These are phyloP conservation scores for Phaonia tiefii DNA, from an alignment of 2,888 invertebrate species.

Conservation along the genomic window DNA sequence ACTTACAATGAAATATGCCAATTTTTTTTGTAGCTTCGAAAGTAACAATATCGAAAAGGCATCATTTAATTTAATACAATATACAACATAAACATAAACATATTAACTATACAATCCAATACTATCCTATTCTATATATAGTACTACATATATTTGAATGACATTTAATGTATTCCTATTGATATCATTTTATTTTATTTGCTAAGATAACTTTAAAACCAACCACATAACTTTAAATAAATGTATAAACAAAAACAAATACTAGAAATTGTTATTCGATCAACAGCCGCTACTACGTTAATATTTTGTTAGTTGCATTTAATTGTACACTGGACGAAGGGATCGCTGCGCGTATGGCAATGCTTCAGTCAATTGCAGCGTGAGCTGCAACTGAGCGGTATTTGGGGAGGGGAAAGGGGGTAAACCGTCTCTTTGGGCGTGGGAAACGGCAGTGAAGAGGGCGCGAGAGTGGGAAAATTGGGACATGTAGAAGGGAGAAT, in stretches of 20 bases:
- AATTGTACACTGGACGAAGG: too few species aligned
- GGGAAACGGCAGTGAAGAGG: too few species aligned
- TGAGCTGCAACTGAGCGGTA: too few species aligned
- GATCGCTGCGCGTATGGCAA: too few species aligned
- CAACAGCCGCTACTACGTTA: too few species aligned
- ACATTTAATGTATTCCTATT: slow-evolving; percentile 56
- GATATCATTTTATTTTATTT: slow-evolving; percentile 56
- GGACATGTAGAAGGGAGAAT: too few species aligned
- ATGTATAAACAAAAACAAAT: slow-evolving; percentile 15
- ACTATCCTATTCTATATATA: not conserved
- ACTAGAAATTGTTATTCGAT: too few species aligned
- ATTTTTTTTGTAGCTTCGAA: slow-evolving; percentile 34
- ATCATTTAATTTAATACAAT: slow-evolving; percentile 7
- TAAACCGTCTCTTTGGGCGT: too few species aligned
- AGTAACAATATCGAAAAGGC: slow-evolving; percentile 4
- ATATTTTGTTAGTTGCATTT: too few species aligned
- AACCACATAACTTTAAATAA: slow-evolving; percentile 19
- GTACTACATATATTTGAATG: slow-evolving; percentile 20
- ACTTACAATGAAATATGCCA: slow-evolving; percentile 18
- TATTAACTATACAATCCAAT: not conserved
- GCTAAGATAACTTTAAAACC: slow-evolving; percentile 26
- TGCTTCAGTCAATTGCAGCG: too few species aligned
- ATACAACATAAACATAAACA: not conserved
- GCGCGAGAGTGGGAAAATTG: too few species aligned
- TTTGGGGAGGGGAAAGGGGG: too few species aligned